Conservation (phyloP, 2,888 invertebrate species). For the Scaptomyza parva region DNA sequence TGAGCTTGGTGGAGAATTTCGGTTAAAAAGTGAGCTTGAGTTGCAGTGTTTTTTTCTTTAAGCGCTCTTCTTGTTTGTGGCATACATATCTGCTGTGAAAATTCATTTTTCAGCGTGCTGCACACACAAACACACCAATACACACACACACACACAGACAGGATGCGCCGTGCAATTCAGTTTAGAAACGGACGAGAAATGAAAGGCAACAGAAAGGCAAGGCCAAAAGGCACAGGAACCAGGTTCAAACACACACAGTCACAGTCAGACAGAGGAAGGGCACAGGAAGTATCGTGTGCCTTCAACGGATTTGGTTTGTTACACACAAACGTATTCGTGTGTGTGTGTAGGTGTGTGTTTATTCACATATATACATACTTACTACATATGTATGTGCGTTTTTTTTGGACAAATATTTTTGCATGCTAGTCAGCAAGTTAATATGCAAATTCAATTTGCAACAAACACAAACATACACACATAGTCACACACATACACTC, state of each 20-base stretch:
- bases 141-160: background rate
- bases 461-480: slow-evolving; percentile 29
- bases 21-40: background rate
- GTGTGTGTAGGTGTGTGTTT: slow-evolving; percentile 28
- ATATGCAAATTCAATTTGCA: slow-evolving; percentile 74
- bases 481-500: slow-evolving; percentile 1
- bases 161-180: slow-evolving; percentile 39
- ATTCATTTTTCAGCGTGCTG: slow-evolving; percentile 68
- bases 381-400: slow-evolving; percentile 6
- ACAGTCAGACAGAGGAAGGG: background rate
- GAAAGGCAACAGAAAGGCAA: background rate
- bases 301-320: slow-evolving; percentile 43
- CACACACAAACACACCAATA: slow-evolving; percentile 45
- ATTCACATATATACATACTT: slow-evolving; percentile 14
- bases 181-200: background rate
- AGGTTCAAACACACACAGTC: slow-evolving; percentile 1
- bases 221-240: background rate
- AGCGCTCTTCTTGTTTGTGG: slow-evolving; percentile 15
- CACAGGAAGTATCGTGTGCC: slow-evolving; percentile 12
- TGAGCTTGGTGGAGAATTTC: background rate
- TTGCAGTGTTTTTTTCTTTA: slow-evolving; percentile 8
- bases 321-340: background rate
- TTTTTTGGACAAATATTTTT: slow-evolving; percentile 38
- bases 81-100: slow-evolving; percentile 52
- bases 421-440: slow-evolving; percentile 43